phyloP scores from a whole-genome alignment of 2,113 vertebrate genomes.

The Oreochromis aureus region DNA sequence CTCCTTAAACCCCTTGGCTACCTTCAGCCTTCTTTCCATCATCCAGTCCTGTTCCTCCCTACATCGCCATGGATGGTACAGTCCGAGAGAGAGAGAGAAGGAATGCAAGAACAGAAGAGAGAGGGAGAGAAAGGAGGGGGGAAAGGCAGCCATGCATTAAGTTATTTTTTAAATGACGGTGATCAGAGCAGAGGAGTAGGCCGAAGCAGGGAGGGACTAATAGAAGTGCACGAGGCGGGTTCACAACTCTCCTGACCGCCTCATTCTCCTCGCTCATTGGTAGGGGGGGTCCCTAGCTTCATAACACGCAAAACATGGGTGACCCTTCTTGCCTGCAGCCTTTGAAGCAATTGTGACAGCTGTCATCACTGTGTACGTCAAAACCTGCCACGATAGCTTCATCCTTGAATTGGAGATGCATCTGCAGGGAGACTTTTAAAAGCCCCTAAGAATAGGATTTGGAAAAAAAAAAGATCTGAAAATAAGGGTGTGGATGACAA shows the following conservation, averaged over 20 bases:
- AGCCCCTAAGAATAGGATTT: background rate
- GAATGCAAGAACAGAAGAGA: conserved; percentile 25
- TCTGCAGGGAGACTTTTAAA: background rate
- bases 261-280: conserved; percentile 34
- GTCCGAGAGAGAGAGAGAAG: background rate
- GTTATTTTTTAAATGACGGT: conserved; percentile 70
- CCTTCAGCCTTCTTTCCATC: conserved; percentile 38
- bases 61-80: conserved; percentile 21
- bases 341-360: conserved; percentile 55
- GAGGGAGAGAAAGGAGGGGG: background rate
- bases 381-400: conserved; percentile 12
- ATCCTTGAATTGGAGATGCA: background rate
- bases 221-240: conserved; percentile 24
- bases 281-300: background rate
- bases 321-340: conserved; percentile 16
- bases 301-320: conserved; percentile 3
- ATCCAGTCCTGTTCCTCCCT: conserved; percentile 23
- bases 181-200: conserved; percentile 43
- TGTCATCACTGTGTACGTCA: conserved; percentile 62
- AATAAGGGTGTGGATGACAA: background rate
- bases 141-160: conserved; percentile 52
- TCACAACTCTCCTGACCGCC: conserved; percentile 37
- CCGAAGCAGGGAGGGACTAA: conserved; percentile 14
- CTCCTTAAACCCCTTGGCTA: conserved; percentile 18
- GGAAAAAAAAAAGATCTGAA: background rate